Base-by-base conservation (phyloP, 2,113 vertebrate genomes). In the Hirundichthys speculiger region DNA sequence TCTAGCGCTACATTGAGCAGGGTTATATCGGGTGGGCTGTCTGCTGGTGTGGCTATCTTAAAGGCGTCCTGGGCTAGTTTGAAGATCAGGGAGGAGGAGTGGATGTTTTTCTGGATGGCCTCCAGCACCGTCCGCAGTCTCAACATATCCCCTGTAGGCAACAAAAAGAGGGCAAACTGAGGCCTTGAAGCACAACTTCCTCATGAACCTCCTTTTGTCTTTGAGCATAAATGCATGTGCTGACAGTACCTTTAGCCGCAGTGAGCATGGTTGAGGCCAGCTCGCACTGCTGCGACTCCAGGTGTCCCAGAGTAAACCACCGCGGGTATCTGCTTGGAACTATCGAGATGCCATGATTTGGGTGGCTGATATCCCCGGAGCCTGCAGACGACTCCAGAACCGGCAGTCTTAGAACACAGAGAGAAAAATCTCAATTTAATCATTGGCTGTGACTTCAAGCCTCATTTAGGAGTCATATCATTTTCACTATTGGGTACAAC, bases 201-300 rank as follows among this genome's bases (percentile, higher is more conserved):
- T 1, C 5, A 2, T 19, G 18, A 53, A 53, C 13, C 6, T 19
- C 51, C 18, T 16, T 2, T 19, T 14, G 3, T 2, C 10, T 13
- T 18, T 8, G 3, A 19, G 11, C 14, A 20, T 51, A 11, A 18
- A 6, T 46, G 58, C 25, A 27, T 27, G 30, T 34, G 30, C 20
- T 24, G 39, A 1, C 2, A 4, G 15, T 80, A 90, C 88, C 88
- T 90, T 89, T 90, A 49, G 90, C 87, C 52, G 98, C 98, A 0
- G 98, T 99, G 64, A 99, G 94, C 98, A 99, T 99, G 86, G 98
- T 99, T 47, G 98, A 99, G 62, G 97, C 98, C 82, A 99, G 91
- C 86, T 99, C 98, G 0, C 98, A 99, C 92, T 99, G 98, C 91
- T 99, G 98, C 0, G 98, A 98, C 92, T 99, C 98, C 93, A 99